Conservation (phyloP, 2,888 invertebrate genomes). For the Orchestes rusci region DNA sequence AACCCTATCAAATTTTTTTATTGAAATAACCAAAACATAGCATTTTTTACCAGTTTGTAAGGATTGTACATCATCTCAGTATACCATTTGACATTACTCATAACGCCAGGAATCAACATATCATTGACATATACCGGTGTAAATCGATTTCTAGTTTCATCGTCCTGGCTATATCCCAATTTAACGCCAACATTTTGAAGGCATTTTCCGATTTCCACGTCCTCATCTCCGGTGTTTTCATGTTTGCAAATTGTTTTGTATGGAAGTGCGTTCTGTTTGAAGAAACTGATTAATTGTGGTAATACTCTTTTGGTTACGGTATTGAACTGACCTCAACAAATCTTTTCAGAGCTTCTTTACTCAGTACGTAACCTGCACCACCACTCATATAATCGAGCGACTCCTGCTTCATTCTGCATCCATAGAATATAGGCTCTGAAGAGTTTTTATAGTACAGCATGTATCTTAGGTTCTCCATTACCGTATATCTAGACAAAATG, state of each 20-base stretch:
- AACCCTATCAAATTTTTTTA: conserved; percentile 46
- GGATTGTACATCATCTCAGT: conserved; percentile 14
- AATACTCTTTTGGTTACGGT: background rate
- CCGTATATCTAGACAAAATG: conserved; percentile 63
- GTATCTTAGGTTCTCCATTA: conserved; percentile 92
- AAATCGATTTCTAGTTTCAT: conserved; percentile 76
- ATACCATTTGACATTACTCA: conserved; percentile 45
- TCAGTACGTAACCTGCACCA: conserved; percentile 90
- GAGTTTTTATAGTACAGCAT: conserved; percentile 73
- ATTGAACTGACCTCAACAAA: conserved; percentile 54
- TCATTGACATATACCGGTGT: conserved; percentile 91
- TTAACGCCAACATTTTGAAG: conserved; percentile 75
- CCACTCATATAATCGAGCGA: conserved; percentile 88
- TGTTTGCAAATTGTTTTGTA: conserved; percentile 39
- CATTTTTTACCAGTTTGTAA: conserved; percentile 61
- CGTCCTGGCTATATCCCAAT: conserved; percentile 83
- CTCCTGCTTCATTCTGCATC: conserved; percentile 80
- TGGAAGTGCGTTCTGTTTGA: conserved; percentile 27
- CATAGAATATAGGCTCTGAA: conserved; percentile 76
- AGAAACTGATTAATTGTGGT: background rate
- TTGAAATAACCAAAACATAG: background rate
- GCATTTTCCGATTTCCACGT: conserved; percentile 88
- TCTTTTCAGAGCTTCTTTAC: conserved; percentile 67
- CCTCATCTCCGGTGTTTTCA: conserved; percentile 73
- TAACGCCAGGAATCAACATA: conserved; percentile 72